Conservation (phyloP, 1,140 invertebrate genomes). For the Hydropsyche tenuis region DNA sequence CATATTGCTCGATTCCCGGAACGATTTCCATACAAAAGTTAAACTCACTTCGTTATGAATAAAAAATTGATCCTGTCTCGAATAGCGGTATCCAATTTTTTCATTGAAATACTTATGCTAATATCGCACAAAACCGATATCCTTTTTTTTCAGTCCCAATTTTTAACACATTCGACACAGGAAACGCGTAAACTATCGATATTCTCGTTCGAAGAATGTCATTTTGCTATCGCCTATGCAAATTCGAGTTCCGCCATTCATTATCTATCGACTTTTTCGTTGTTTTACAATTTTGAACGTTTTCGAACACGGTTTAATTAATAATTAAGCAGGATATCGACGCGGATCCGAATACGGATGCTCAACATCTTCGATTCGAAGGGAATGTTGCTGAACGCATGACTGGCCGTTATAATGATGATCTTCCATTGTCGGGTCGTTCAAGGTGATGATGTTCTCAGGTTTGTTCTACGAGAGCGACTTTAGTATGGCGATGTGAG, state of each 20-base stretch:
- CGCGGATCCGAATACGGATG: constrained; percentile 4
- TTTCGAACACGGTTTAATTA: too few relatives aligned
- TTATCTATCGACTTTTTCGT: too few relatives aligned
- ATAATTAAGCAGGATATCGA: constrained; percentile 9
- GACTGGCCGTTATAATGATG: constrained; percentile 5
- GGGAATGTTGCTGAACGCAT: constrained; percentile 19
- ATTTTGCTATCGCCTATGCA: constrained; percentile 13
- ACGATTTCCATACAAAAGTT: too few relatives aligned
- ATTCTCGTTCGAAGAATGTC: constrained; percentile 13
- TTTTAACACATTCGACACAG: neutral
- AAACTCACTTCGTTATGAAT: too few relatives aligned
- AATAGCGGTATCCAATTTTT: too few relatives aligned
- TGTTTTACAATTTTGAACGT: too few relatives aligned
- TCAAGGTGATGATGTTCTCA: constrained; percentile 24
- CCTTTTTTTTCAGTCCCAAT: too few relatives aligned
- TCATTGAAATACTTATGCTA: too few relatives aligned
- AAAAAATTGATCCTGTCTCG: too few relatives aligned
- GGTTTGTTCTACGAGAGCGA: neutral
- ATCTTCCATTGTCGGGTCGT: constrained; percentile 3
- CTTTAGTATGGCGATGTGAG: too few relatives aligned
- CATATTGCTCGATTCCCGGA: too few relatives aligned
- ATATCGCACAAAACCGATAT: too few relatives aligned
- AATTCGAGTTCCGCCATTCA: neutral
- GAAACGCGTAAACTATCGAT: constrained; percentile 5
- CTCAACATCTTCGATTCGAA: neutral